phyloP scores from a whole-genome alignment of 1,140 invertebrate species.

The Heliconius eleuchia region DNA sequence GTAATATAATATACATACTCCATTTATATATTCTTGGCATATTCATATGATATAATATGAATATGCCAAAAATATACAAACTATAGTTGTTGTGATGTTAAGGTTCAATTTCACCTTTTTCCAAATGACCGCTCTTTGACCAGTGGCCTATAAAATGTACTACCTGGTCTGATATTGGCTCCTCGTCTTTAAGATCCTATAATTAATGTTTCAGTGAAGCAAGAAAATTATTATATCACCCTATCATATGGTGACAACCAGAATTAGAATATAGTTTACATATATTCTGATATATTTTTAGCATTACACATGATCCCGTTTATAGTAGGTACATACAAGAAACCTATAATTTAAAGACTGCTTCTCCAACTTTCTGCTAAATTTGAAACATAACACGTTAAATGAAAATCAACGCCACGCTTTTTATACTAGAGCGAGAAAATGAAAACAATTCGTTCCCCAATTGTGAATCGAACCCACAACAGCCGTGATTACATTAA shows the following conservation, averaged over 20 bases:
- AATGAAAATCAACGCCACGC: too few species aligned
- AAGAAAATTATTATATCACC: background rate
- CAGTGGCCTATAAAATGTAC: conserved; percentile 13
- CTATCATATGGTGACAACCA: background rate
- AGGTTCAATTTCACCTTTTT: conserved; percentile 6
- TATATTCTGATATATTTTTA: too few species aligned
- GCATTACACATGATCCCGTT: too few species aligned
- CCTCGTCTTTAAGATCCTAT: conserved; percentile 6
- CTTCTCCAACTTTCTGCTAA: background rate
- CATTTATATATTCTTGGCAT: background rate
- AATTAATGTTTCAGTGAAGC: conserved; percentile 14
- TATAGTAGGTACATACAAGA: too few species aligned
- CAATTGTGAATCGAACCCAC: background rate
- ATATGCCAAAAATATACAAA: background rate
- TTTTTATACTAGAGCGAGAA: background rate
- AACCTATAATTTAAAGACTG: background rate
- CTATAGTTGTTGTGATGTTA: background rate
- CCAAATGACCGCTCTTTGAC: conserved; percentile 1
- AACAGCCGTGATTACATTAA: background rate
- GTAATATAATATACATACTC: background rate
- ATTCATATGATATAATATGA: background rate
- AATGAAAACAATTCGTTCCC: background rate
- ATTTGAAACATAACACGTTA: too few species aligned
- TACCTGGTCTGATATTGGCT: background rate
- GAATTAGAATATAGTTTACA: too few species aligned